Conservation (phyloP, 2,113 vertebrate species). For the Hyperoodon ampullatus region DNA sequence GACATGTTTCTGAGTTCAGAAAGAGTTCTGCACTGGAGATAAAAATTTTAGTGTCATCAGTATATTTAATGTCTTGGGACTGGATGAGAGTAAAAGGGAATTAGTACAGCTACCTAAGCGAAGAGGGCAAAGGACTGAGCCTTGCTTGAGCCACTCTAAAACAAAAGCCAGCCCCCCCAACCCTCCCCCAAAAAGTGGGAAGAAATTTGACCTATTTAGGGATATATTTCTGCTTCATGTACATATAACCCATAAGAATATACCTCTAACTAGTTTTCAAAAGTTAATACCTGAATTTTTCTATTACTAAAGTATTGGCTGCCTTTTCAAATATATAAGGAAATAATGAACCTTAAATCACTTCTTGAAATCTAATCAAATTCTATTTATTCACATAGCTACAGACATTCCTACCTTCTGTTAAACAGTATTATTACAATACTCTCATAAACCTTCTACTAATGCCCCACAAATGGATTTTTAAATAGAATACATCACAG, state of each 20-base stretch:
- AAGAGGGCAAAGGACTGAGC: background rate
- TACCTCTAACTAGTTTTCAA: background rate
- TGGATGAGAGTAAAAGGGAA: background rate
- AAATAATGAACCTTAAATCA: background rate
- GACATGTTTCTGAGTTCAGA: background rate
- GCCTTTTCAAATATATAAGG: background rate
- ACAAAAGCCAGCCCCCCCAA: background rate
- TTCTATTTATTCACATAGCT: conserved; percentile 1
- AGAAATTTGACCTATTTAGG: background rate
- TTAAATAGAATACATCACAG: conserved; percentile 39
- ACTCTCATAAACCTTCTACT: background rate
- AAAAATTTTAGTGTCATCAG: background rate
- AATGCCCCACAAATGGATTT: background rate
- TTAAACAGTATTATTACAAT: background rate
- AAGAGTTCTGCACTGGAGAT: background rate
- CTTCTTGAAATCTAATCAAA: conserved; percentile 41
- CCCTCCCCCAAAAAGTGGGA: background rate
- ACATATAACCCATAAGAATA: background rate
- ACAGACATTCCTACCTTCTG: background rate
- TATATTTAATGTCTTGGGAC: background rate
- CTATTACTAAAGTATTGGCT: background rate
- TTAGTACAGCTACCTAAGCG: background rate
- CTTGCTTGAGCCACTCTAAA: background rate
- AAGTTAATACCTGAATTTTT: background rate
- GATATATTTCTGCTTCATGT: background rate